phyloP scores from a whole-genome alignment of 92 coral and sea anemone species.

The Siderastrea siderea region DNA sequence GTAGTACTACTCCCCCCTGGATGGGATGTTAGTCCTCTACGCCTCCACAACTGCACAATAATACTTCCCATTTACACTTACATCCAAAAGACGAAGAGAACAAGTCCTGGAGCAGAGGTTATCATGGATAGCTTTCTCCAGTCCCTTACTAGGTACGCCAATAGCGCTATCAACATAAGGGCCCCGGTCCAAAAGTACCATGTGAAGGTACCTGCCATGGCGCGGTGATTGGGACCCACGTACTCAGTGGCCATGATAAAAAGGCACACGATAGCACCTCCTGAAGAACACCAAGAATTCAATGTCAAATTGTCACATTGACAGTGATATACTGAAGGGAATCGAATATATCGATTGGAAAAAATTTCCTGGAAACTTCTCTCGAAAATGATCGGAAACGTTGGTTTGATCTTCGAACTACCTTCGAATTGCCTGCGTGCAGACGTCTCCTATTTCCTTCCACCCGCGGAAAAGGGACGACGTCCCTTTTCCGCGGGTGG shows the following conservation, averaged over 20 bases:
- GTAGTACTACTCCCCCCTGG: too few relatives aligned
- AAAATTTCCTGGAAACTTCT: not conserved
- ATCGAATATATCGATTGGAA: not conserved
- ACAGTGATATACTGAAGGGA: not conserved
- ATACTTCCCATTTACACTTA: conserved; percentile 46
- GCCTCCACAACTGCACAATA: not conserved
- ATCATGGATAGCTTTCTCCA: conserved; percentile 92
- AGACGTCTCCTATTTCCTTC: too few relatives aligned
- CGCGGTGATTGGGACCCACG: conserved; percentile 88
- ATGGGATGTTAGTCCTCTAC: too few relatives aligned
- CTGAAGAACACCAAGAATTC: conserved; percentile 30
- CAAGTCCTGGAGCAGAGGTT: conserved; percentile 89
- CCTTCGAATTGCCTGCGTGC: too few relatives aligned
- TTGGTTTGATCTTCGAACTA: too few relatives aligned
- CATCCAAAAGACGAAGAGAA: conserved; percentile 88
- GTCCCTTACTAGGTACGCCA: conserved; percentile 96
- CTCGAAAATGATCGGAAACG: too few relatives aligned
- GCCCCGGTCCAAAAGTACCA: conserved; percentile 96
- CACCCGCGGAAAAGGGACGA: too few relatives aligned
- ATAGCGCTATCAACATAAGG: conserved; percentile 82
- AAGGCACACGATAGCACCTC: conserved; percentile 92
- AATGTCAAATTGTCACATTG: not conserved
- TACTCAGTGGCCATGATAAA: conserved; percentile 96
- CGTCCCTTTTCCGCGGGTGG: too few relatives aligned
- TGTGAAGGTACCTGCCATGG: conserved; percentile 90